Conservation (phyloP, 1,140 invertebrate genomes). For the Procambarus virginalis region DNA sequence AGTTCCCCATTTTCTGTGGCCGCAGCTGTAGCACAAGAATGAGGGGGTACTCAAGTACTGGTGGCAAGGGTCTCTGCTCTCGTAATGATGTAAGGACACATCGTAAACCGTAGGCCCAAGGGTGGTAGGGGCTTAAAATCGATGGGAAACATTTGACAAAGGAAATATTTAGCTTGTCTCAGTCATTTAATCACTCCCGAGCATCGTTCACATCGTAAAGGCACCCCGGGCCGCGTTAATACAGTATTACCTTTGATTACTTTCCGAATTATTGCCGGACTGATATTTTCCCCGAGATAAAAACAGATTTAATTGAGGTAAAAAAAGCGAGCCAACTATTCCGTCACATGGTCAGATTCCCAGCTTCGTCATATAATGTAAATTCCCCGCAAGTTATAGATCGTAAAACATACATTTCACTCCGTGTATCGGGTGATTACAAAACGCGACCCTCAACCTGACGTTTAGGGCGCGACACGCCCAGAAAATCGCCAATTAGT, state of each 20-base stretch:
- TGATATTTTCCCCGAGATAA: neutral
- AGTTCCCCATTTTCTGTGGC: neutral
- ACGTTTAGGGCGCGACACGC: neutral
- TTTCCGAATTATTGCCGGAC: no score
- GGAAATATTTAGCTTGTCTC: constrained; percentile 29
- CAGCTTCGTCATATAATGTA: constrained; percentile 5
- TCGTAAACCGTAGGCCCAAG: constrained; percentile 15
- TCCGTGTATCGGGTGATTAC: neutral
- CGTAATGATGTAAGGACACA: constrained; percentile 38
- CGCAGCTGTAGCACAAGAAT: neutral
- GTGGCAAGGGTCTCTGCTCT: neutral
- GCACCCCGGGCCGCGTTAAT: no score
- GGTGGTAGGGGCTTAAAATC: constrained; percentile 1
- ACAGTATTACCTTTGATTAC: no score
- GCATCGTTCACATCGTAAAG: neutral
- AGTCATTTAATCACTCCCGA: neutral
- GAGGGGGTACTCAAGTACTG: neutral
- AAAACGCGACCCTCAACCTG: neutral
- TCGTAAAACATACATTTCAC: constrained; percentile 18
- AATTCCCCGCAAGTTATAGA: constrained; percentile 6
- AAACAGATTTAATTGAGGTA: neutral
- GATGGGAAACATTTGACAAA: constrained; percentile 26
- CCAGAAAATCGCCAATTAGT: constrained; percentile 20
- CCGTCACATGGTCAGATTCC: constrained; percentile 9
- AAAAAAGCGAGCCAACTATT: neutral